Evolutionary conservation across 2,113 vertebrate genomes (phyloP).

Genomic region (Loxodonta africana): DNA sequence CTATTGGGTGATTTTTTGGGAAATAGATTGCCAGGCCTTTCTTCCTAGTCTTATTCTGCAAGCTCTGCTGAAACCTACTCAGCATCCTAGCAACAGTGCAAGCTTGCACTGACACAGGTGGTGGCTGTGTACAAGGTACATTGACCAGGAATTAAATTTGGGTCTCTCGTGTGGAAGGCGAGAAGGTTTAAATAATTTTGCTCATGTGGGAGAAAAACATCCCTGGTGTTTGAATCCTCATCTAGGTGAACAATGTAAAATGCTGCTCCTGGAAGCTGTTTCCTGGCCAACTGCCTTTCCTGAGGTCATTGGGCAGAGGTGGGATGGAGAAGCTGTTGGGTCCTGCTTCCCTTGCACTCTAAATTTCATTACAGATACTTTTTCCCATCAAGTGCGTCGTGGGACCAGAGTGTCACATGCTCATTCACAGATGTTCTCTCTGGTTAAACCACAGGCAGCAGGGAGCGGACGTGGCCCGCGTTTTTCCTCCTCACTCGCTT

Average conservation of each 20-base stretch:
- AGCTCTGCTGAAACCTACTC: neutral
- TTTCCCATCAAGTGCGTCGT: slow-evolving; percentile 67
- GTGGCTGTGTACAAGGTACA: neutral
- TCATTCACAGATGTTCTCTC: slow-evolving; percentile 83
- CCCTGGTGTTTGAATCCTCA: slow-evolving; percentile 13
- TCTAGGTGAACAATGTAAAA: neutral
- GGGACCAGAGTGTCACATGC: slow-evolving; percentile 59
- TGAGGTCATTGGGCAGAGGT: neutral
- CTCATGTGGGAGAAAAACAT: slow-evolving; percentile 14
- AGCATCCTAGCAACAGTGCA: neutral
- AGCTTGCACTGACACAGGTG: neutral
- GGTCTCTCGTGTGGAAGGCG: neutral
- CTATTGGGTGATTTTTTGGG: neutral
- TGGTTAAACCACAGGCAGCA: slow-evolving; percentile 81
- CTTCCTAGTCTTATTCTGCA: neutral
- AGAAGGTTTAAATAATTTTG: neutral
- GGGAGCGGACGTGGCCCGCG: slow-evolving; percentile 81
- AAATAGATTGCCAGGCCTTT: neutral
- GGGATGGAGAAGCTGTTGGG: neutral
- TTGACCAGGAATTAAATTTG: neutral
- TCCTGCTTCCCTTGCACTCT: slow-evolving; percentile 64
- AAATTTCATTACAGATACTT: slow-evolving; percentile 80
- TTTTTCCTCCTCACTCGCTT: slow-evolving; percentile 79
- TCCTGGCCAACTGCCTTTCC: neutral
- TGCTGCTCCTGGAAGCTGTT: neutral